Conservation (phyloP, 1,140 invertebrate species). For the Orchestia grillus region DNA sequence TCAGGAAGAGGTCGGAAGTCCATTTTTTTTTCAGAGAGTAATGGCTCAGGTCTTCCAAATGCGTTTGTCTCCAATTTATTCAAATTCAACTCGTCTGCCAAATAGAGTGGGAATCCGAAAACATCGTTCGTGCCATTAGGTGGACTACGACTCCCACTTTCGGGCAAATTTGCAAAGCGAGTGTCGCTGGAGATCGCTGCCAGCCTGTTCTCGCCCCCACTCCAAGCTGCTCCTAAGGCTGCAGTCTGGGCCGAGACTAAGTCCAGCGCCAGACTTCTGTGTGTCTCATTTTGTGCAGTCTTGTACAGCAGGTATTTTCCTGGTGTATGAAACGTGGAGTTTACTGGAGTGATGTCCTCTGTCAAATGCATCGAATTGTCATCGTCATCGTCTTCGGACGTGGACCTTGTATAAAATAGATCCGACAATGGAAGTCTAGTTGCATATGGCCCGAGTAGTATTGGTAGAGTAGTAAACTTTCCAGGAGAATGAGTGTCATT, state of each 20-base stretch:
- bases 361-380: neutral
- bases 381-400: neutral
- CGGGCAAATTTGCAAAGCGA: neutral
- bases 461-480: neutral
- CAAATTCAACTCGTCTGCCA: neutral
- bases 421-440: slow-evolving; percentile 12
- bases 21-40: neutral
- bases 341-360: neutral
- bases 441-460: neutral
- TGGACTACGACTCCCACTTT: neutral
- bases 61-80: neutral
- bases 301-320: neutral
- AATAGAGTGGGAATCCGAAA: neutral
- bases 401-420: neutral
- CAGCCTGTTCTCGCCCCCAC: neutral
- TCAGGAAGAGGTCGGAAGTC: neutral
- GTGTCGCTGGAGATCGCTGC: neutral
- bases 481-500: neutral
- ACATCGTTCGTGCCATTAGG: neutral
- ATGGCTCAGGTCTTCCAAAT: neutral
- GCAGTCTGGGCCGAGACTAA: neutral
- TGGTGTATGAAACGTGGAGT: neutral
- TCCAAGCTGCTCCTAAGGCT: neutral
- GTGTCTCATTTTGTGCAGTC: neutral
- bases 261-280: neutral